phyloP scores from a whole-genome alignment of 2,113 vertebrate genomes.

The Talpa occidentalis region DNA sequence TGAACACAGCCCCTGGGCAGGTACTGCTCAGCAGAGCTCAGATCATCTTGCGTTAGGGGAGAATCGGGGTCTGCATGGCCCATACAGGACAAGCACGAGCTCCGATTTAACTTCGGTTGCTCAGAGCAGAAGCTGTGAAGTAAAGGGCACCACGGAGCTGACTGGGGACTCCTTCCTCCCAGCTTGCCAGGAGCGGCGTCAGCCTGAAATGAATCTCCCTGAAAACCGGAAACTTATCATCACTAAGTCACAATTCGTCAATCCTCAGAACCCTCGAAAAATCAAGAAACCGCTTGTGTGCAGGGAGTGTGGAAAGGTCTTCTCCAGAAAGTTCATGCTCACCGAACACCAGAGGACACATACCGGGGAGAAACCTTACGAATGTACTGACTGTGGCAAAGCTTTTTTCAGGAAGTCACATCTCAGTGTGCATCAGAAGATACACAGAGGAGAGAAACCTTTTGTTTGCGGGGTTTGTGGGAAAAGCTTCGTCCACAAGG shows the following conservation, averaged over 20 bases:
- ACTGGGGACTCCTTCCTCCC: not conserved
- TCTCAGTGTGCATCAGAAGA: constrained; percentile 61
- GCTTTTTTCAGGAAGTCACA: constrained; percentile 64
- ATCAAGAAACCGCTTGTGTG: constrained; percentile 56
- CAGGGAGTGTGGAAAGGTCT: constrained; percentile 61
- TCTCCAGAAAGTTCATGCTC: constrained; percentile 55
- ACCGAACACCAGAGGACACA: constrained; percentile 60
- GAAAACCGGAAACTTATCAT: constrained; percentile 46
- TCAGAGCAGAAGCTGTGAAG: not conserved
- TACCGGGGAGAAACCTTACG: constrained; percentile 61
- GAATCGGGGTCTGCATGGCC: not conserved
- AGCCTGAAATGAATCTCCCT: not conserved
- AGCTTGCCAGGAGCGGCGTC: not conserved
- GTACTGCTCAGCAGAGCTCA: not conserved
- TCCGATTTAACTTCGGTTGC: not conserved
- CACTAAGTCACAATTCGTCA: constrained; percentile 38
- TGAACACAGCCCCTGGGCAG: not conserved
- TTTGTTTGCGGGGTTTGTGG: constrained; percentile 13
- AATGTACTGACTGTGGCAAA: constrained; percentile 57
- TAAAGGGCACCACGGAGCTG: not conserved
- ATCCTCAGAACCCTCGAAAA: constrained; percentile 54
- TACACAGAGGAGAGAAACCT: constrained; percentile 37
- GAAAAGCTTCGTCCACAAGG: constrained; percentile 53
- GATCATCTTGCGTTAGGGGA: not conserved
- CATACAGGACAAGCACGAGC: not conserved